phyloP scores from a whole-genome alignment of 2,888 invertebrate species.

The Autographa pulchrina region DNA sequence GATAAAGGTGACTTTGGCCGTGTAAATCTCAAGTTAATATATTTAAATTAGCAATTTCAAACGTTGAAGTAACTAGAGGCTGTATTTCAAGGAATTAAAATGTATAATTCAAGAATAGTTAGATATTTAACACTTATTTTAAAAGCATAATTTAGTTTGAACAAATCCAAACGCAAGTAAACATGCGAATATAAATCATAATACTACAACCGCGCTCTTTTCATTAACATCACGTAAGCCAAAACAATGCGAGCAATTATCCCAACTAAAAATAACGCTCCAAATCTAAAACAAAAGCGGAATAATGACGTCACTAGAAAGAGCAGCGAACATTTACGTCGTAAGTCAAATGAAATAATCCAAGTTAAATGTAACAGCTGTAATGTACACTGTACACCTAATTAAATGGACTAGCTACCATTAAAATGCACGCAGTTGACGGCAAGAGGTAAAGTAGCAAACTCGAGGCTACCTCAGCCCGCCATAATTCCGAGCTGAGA shows the following conservation, averaged over 20 bases:
- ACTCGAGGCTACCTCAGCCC: constrained; percentile 45
- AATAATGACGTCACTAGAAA: constrained; percentile 28
- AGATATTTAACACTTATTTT: no score
- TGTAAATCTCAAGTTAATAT: no score
- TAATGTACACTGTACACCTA: constrained; percentile 39
- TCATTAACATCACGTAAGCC: constrained; percentile 4
- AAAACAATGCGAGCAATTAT: constrained; percentile 21
- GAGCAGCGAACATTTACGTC: constrained; percentile 21
- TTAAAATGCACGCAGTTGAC: constrained; percentile 56
- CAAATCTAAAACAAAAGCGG: constrained; percentile 35
- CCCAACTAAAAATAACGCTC: constrained; percentile 20
- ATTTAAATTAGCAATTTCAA: no score
- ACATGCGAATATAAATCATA: not conserved
- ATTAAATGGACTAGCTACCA: constrained; percentile 55
- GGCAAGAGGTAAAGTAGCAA: constrained; percentile 55
- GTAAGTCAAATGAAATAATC: constrained; percentile 48
- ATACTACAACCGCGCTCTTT: not conserved
- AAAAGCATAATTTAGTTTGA: no score
- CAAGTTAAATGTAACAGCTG: constrained; percentile 39
- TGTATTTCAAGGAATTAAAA: no score
- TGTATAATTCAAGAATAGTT: no score
- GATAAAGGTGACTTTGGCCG: no score
- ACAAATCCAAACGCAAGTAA: not conserved
- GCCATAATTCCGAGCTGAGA: constrained; percentile 61
- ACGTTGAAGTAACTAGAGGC: no score